These are phyloP conservation scores for Cardiocondyla obscurior DNA, from an alignment of 1,140 invertebrate genomes.

Conservation along the genomic window DNA sequence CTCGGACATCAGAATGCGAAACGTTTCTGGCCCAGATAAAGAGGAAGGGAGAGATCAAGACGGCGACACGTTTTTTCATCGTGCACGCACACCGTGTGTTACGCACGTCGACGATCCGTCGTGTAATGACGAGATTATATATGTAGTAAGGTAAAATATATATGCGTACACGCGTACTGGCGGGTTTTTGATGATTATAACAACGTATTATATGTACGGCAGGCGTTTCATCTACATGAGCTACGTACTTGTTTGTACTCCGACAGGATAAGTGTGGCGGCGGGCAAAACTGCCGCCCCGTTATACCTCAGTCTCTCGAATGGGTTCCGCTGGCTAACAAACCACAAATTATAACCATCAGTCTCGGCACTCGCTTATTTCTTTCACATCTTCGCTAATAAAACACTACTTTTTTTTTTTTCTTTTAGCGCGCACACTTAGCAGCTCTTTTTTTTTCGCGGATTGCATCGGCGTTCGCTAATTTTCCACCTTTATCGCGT, in stretches of 20 bases:
- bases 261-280: slow-evolving; percentile 85
- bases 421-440: slow-evolving; percentile 28
- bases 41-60: slow-evolving; percentile 30
- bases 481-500: slow-evolving; percentile 27
- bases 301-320: slow-evolving; percentile 88
- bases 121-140: slow-evolving; percentile 56
- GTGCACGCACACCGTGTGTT: slow-evolving; percentile 54
- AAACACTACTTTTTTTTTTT: slow-evolving; percentile 49
- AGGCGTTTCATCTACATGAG: slow-evolving; percentile 82
- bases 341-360: slow-evolving; percentile 84
- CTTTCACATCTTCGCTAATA: slow-evolving; percentile 56
- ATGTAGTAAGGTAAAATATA: slow-evolving; percentile 43
- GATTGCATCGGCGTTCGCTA: slow-evolving; percentile 55
- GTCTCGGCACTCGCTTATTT: slow-evolving; percentile 73
- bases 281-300: slow-evolving; percentile 83
- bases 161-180: slow-evolving; percentile 73
- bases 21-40: slow-evolving; percentile 6
- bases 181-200: slow-evolving; percentile 74
- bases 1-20: neutral
- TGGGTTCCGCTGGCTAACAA: slow-evolving; percentile 89
- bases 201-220: slow-evolving; percentile 80
- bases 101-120: slow-evolving; percentile 73
- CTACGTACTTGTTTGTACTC: slow-evolving; percentile 88
- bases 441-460: slow-evolving; percentile 27
- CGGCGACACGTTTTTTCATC: slow-evolving; percentile 54